Evolutionary conservation across 2,113 vertebrate species (phyloP), one percentile per base, ranked within the genome.

Genomic region (Lagopus leucura): DNA sequence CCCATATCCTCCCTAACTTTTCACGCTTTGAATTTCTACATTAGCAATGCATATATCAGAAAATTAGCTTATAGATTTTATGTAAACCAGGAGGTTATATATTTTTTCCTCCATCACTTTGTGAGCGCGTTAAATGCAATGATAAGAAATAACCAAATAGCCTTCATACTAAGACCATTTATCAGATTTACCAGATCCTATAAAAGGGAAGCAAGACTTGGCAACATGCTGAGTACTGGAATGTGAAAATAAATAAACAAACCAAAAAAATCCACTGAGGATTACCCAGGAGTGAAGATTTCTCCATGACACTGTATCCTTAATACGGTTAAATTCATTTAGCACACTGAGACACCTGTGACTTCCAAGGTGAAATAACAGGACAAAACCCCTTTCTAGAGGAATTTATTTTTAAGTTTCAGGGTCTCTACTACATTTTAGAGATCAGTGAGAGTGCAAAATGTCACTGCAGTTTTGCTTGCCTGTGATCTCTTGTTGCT

Each of bases 261-360:
- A 14, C 4, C 24, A 80, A 71, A 55, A 9, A 43, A 77, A 8
- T 22, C 25, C 36, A 66, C 38, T 1, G 4, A 55, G 27, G 21
- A 82, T 86, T 81, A 11, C 54, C 18, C 13, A 90, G 34, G 36
- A 80, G 32, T 18, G 36, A 57, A 57, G 82, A 81, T 69, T 92
- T 45, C 69, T 67, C 3, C n/a, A 25, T 80, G 47, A 57, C 58
- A 8, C 19, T 13, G 19, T 50, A 34, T 21, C 30, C 12, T 22
- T 11, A 47, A 27, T 66, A 36, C n/a, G 36, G 81, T 78, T 82
- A 85, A 86, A 85, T 84, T 64, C 61, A 96, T 30, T 95, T 85
- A 95, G 34, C 57, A 70, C 42, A 42, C 5, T 1, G 6, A 93
- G 17, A 57, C 6, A 25, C 13, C 54, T 85, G 36, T 65, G 45